Conservation (phyloP, 64 coral and sea anemone genomes). For the Pachyseris speciosa region DNA sequence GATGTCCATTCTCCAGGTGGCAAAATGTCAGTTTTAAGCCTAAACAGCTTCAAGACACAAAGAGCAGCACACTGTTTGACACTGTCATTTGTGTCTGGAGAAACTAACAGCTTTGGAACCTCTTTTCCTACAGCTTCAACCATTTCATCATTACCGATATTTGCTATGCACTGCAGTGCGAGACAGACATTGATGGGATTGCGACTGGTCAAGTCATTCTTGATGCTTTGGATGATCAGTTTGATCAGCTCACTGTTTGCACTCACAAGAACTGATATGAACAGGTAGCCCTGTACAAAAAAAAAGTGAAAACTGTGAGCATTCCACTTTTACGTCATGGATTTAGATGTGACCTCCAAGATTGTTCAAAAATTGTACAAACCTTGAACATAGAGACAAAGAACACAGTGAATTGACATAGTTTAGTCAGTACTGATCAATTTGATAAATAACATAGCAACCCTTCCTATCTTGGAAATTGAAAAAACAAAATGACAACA, state of each 20-base stretch:
- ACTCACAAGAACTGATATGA: constrained; percentile 97
- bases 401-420: too few relatives aligned
- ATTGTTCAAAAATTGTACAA: too few relatives aligned
- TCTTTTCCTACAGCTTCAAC: constrained; percentile 90
- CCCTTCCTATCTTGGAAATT: too few relatives aligned
- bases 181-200: constrained; percentile 94
- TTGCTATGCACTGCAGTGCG: constrained; percentile 94
- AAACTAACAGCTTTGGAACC: constrained; percentile 93
- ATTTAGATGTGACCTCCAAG: too few relatives aligned
- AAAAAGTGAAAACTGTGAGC: not conserved
- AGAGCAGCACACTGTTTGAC: constrained; percentile 95
- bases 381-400: too few relatives aligned
- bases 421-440: too few relatives aligned
- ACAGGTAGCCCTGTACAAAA: constrained; percentile 85
- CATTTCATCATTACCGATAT: constrained; percentile 98
- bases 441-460: too few relatives aligned
- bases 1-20: constrained; percentile 98
- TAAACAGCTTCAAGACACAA: constrained; percentile 93
- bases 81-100: constrained; percentile 91
- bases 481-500: too few relatives aligned
- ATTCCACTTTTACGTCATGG: too few relatives aligned
- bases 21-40: constrained; percentile 78
- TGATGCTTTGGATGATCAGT: constrained; percentile 95
- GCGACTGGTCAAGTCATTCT: constrained; percentile 96
- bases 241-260: constrained; percentile 97